Base-by-base conservation (phyloP, 2,888 invertebrate species). In the Melinaea marsaeus region DNA sequence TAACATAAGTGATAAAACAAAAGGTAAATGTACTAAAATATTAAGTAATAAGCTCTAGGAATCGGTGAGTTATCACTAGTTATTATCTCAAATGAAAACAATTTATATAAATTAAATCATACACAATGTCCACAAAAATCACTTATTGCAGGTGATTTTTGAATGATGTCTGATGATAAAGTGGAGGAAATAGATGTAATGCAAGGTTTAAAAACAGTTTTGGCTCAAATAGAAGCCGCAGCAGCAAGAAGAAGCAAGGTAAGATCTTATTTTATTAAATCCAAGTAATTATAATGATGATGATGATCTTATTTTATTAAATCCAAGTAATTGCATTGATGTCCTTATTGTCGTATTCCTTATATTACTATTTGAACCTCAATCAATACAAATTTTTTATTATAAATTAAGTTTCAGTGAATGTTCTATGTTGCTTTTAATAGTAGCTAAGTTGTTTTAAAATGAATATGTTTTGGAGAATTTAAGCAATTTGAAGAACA, bases 171-270 rank as follows among this genome's bases (percentile, higher is more conserved):
- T 47, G 51, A 58, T 62, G 75, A 76, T 48, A 77, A 78, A 68
- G 46, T 35, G 6, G 58, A 62, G 5, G 75, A 83, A 72, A 68
- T 83, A 3, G 80, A 93, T 77, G 75, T 93, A 57, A 92, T 92
- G 88, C 80, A 84, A 66, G 93, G 93, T 13, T 77, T 95, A 51
- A 91, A 92, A 80, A 84, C 80, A 48, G 92, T 94, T 65, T 77
- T 93, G 62, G 78, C 90, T 57, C 90, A 92, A 78, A 92, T 95
- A 54, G 93, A 94, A 74, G 84, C 86, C 45, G 94, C 93, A 34
- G 89, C 92, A 42, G 80, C 86, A 4, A 90, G 86, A 69, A 86
- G 94, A 66, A 86, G 89, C 66, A 90, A 92, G 80, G 95, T 94
- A 84, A 82, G 77, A 7, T 51, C 32, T 0, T 9, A 32, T 51